Evolutionary conservation across 2,888 invertebrate genomes (phyloP).

Genomic region (Seira sanloemensis): DNA sequence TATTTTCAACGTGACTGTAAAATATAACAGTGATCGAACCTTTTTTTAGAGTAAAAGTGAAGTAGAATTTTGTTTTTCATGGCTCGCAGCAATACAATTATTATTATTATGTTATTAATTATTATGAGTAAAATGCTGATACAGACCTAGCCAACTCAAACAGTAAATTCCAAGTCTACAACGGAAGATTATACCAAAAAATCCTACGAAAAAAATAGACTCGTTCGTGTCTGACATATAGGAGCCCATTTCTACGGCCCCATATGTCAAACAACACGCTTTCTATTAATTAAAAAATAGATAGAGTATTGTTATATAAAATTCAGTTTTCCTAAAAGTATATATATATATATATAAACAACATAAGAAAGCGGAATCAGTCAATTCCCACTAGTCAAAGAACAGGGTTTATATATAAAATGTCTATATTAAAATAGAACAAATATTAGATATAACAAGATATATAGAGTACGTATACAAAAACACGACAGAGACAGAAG

Average conservation of each 20-base stretch:
- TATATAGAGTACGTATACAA: conserved; percentile 11
- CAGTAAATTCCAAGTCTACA: conserved; percentile 59
- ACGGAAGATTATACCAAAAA: conserved; percentile 50
- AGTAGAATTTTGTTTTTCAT: conserved; percentile 36
- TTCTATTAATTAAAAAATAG: conserved; percentile 43
- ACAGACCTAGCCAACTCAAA: conserved; percentile 59
- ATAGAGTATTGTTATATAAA: conserved; percentile 21
- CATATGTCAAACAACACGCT: conserved; percentile 31
- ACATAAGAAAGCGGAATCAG: conserved; percentile 57
- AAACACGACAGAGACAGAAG: conserved; percentile 16
- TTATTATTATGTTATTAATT: neutral
- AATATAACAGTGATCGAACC: conserved; percentile 31
- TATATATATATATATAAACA: too few species aligned
- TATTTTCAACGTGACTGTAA: conserved; percentile 40
- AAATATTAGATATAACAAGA: conserved; percentile 9
- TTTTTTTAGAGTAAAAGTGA: conserved; percentile 36
- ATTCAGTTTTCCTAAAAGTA: conserved; percentile 33
- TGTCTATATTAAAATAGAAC: conserved; percentile 19
- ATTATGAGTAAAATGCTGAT: conserved; percentile 39
- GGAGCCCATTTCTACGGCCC: conserved; percentile 58
- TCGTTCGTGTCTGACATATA: conserved; percentile 18
- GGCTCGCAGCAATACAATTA: neutral
- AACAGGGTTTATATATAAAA: conserved; percentile 45
- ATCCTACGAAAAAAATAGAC: conserved; percentile 47
- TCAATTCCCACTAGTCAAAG: conserved; percentile 60